Conservation (phyloP, 2,888 invertebrate species). For the Ormyrus labotus region DNA sequence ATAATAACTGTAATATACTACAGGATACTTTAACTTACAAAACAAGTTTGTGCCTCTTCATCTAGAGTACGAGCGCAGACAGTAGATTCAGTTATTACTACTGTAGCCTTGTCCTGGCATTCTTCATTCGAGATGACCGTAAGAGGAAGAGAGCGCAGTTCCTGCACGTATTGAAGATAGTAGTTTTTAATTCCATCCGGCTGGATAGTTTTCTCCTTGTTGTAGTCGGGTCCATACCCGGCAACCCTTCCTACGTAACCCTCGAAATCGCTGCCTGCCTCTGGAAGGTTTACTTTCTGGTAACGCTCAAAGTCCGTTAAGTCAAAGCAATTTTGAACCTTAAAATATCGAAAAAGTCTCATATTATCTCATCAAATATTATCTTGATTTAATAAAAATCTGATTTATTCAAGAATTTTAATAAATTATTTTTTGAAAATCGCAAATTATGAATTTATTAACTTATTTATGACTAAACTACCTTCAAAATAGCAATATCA, state of each 20-base stretch:
- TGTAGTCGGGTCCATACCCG: constrained; percentile 14
- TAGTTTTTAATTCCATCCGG: neutral
- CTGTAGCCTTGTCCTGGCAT: neutral
- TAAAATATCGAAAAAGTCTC: neutral
- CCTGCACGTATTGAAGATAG: neutral
- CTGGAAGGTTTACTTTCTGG: constrained; percentile 14
- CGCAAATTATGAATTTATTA: no score
- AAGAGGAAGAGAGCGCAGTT: neutral
- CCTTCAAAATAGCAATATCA: constrained; percentile 39
- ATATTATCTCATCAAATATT: no score
- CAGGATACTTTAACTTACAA: constrained; percentile 13
- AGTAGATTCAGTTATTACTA: neutral
- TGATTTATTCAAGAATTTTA: no score
- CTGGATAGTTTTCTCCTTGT: neutral
- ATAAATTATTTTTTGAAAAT: no score
- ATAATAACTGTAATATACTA: neutral
- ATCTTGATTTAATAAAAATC: no score
- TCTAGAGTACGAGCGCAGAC: neutral
- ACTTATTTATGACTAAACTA: neutral
- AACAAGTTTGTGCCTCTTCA: neutral
- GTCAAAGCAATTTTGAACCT: constrained; percentile 17
- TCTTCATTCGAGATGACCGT: constrained; percentile 23
- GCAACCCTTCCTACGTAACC: neutral
- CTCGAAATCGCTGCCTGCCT: constrained; percentile 10
- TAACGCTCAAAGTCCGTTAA: neutral